phyloP scores from a whole-genome alignment of 2,113 vertebrate species.

The Riparia riparia region DNA sequence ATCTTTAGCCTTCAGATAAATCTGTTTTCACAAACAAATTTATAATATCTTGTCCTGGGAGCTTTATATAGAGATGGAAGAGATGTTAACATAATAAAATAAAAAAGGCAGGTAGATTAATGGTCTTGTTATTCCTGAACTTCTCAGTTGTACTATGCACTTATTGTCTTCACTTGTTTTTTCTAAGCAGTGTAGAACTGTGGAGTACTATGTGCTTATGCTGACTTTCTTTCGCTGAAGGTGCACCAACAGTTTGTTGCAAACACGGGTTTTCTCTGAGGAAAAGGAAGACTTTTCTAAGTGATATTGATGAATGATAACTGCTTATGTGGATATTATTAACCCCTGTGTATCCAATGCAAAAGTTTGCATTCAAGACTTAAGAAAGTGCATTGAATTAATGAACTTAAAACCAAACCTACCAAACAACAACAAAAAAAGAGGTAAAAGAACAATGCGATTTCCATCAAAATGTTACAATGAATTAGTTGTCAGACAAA shows the following conservation, averaged over 20 bases:
- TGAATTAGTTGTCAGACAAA: background rate
- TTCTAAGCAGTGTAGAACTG: background rate
- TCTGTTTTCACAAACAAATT: constrained; percentile 26
- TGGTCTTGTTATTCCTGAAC: background rate
- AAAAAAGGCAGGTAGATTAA: constrained; percentile 32
- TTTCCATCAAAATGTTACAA: background rate
- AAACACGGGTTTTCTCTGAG: background rate
- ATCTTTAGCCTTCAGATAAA: constrained; percentile 39
- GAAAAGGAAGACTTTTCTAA: background rate
- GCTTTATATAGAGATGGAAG: constrained; percentile 20
- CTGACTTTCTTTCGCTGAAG: background rate
- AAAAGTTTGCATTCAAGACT: background rate
- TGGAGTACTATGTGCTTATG: background rate
- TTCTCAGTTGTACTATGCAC: background rate
- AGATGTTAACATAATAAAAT: constrained; percentile 54
- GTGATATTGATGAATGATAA: background rate
- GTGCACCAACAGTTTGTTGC: background rate
- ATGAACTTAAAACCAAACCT: background rate
- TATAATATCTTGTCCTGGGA: constrained; percentile 20
- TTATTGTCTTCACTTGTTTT: background rate
- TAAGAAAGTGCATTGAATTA: background rate
- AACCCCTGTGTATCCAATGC: background rate
- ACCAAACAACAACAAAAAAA: background rate
- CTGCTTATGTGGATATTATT: background rate
- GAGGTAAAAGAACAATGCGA: background rate